Base-by-base conservation (phyloP, 92 coral and sea anemone species). In the Siderastrea siderea region DNA sequence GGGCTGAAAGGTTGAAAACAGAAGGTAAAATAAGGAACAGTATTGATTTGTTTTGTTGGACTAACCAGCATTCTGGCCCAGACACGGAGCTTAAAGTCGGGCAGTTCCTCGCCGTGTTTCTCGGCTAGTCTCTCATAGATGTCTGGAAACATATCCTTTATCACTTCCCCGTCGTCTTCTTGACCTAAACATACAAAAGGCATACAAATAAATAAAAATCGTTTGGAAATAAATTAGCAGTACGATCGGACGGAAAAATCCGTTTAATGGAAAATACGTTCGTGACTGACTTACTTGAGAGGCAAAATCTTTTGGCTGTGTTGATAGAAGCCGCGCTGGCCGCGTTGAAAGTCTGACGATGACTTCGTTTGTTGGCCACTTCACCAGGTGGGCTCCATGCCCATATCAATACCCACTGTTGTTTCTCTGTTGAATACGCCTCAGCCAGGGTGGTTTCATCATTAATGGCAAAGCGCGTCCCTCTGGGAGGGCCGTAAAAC, bases 31-130 rank as follows among this genome's bases (percentile, higher is more conserved):
- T 63, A 63, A n/a, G 43, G 0, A 10, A 70, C n/a, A 70, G 7
- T 10, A 70, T 45, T 46, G 11, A 14, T 59, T 38, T 68, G 48
- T 68, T 68, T 44, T 8, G 50, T 68, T 68, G 46, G 7, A 38
- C 88, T 84, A 12, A 84, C 88, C 78, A 84, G 79, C 88, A 84
- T 84, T 63, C 71, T 84, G 88, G 88, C 88, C 88, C 88, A 84
- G 55, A 57, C 51, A 3, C 81, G 81, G 17, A 84, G 55, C 79
- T 84, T 84, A 71, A 84, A 73, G 49, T 68, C 72, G 14, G 51
- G 72, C 72, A 68, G 3, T 26, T 26, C 51, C 72, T 43, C 2
- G 72, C 49, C 52, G 13, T 68, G 72, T 68, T 38, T 68, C 13
- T 68, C 8, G 14, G 11, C 48, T 9, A 68, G 11, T 68, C 72